phyloP scores from a whole-genome alignment of 2,888 invertebrate genomes.

The Dromius quadrimaculatus region DNA sequence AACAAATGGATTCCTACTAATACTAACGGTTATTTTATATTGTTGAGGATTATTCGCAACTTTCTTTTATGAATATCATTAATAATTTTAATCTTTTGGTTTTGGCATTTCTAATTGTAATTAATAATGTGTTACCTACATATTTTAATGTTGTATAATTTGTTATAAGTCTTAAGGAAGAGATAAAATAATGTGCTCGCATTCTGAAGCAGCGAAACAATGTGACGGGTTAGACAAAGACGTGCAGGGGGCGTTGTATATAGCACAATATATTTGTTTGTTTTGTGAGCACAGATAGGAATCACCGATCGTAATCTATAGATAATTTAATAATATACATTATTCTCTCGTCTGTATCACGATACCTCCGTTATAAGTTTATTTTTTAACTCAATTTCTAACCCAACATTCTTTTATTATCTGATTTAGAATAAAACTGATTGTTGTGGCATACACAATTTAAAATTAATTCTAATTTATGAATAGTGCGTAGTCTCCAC shows the following conservation, averaged over 20 bases:
- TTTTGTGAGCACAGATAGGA: slow-evolving; percentile 41
- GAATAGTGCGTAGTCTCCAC: slow-evolving; percentile 10
- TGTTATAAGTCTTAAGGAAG: no score
- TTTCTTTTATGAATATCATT: slow-evolving; percentile 44
- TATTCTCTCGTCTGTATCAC: slow-evolving; percentile 46
- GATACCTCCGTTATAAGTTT: no score
- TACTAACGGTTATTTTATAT: no score
- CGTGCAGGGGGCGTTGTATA: slow-evolving; percentile 34
- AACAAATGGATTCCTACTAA: no score
- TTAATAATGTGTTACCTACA: slow-evolving; percentile 9
- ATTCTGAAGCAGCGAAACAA: slow-evolving; percentile 18
- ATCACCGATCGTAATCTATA: slow-evolving; percentile 48
- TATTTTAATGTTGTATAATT: no score
- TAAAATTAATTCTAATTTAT: slow-evolving; percentile 34
- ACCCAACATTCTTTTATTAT: slow-evolving; percentile 1
- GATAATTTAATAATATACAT: slow-evolving; percentile 51
- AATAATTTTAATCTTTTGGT: slow-evolving; percentile 45
- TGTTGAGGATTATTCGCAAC: slow-evolving; percentile 25
- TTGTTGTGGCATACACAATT: no score
- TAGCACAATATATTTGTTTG: slow-evolving; percentile 48
- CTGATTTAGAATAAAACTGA: slow-evolving; percentile 18
- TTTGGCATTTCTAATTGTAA: slow-evolving; percentile 15
- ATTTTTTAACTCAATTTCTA: no score
- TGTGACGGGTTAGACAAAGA: slow-evolving; percentile 11
- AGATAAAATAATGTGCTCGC: slow-evolving; percentile 30